Evolutionary conservation across 2,113 vertebrate genomes (phyloP), one percentile per base, ranked within the genome.

Genomic region (Pelvicachromis taeniatus): DNA sequence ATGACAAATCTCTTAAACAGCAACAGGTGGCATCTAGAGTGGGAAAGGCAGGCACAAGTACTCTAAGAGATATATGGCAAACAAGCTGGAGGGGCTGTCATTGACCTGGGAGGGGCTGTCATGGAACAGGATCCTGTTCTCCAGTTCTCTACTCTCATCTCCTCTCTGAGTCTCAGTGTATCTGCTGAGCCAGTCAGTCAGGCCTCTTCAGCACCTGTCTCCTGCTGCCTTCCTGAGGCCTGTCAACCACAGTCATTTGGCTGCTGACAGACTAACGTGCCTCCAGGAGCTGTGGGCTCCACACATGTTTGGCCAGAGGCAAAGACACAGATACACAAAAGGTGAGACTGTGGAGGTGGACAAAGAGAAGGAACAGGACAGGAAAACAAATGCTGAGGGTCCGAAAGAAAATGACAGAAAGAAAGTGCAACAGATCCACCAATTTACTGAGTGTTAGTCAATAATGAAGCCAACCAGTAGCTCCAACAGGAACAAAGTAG

Each of bases 131-230:
- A 89, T 77, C 79, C 77, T 61, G 40, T 65, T 84, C 84, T 85
- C 77, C 31, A 13, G 19, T 78, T 48, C 12, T 58, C 79, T 56
- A 16, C 77, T 83, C 89, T 87, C 86, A 53, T 86, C 81, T 84
- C 87, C 82, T 88, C 82, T 79, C 78, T 55, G 63, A 79, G 87
- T 81, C 93, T 88, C 86, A 23, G 16, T 40, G 70, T 81, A 93
- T 94, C 89, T 21, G 70, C 93, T 85, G 88, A 90, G 92, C 90
- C 88, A 93, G 89, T 92, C 90, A 94, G 87, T 17, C 85, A 12
- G 91, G 82, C 85, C 88, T 89, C 89, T 85, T 88, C 89, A 82
- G 84, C 94, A 93, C 92, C 93, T 93, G 92, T 93, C 94, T 54
- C 78, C 91, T 16, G 61, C 85, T 63, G 92, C 92, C 91, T 94